Conservation (phyloP, 2,888 invertebrate genomes). For the Watsonalla cultraria region DNA sequence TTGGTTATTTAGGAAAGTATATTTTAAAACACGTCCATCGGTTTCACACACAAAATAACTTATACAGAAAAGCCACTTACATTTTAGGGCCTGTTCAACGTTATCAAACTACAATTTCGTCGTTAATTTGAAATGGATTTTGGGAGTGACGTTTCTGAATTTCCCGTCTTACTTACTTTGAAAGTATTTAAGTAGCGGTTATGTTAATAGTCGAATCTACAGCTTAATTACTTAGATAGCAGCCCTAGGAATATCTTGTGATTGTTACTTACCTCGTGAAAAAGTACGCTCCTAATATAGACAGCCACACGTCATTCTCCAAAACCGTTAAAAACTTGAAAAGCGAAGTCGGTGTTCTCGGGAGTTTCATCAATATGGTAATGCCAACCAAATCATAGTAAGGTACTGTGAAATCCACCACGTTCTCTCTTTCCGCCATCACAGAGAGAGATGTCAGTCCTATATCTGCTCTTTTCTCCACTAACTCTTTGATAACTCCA, state of each 20-base stretch:
- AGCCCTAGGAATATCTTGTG: slow-evolving; percentile 12
- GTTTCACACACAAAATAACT: no score
- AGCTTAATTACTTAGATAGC: no score
- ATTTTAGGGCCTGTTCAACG: background rate
- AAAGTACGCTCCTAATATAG: slow-evolving; percentile 96
- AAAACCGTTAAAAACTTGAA: slow-evolving; percentile 98
- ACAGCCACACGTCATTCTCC: slow-evolving; percentile 97
- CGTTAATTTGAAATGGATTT: no score
- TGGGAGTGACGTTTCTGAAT: no score
- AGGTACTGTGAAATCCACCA: slow-evolving; percentile 98
- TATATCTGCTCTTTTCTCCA: slow-evolving; percentile 94
- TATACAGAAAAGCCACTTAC: no score
- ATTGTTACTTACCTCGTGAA: slow-evolving; percentile 86
- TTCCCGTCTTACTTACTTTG: no score
- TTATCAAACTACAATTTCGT: background rate
- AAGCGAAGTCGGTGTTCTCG: slow-evolving; percentile 92
- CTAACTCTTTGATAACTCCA: slow-evolving; percentile 88
- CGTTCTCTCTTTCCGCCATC: slow-evolving; percentile 97
- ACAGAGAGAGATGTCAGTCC: slow-evolving; percentile 96
- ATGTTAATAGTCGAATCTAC: no score
- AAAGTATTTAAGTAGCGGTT: background rate
- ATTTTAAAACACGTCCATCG: no score
- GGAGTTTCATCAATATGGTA: slow-evolving; percentile 96
- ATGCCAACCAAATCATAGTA: slow-evolving; percentile 99
- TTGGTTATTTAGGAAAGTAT: no score